Conservation (phyloP, 2,797 vertebrate genomes). For the Ibycter americanus region DNA sequence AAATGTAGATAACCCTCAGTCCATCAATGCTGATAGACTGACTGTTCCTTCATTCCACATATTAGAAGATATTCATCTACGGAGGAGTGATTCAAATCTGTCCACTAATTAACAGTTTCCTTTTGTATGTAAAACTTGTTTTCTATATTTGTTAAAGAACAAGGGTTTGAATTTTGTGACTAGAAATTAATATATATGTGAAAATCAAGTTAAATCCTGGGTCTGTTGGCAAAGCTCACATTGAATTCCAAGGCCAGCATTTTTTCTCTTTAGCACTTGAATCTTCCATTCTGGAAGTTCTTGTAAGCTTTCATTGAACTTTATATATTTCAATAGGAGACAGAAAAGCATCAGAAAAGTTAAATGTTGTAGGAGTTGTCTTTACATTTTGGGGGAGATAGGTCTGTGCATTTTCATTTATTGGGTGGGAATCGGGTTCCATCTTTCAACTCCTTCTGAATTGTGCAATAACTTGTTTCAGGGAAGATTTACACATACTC, state of each 20-base stretch:
- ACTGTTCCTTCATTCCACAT: background rate
- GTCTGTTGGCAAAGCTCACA: background rate
- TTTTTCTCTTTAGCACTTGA: background rate
- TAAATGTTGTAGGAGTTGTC: background rate
- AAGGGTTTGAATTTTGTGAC: background rate
- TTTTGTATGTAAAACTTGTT: background rate
- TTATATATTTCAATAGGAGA: background rate
- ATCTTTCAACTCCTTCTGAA: background rate
- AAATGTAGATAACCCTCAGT: background rate
- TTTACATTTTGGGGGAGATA: background rate
- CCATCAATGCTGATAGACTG: background rate
- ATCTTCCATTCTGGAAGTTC: background rate
- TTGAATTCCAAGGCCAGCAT: background rate
- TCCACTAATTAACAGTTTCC: background rate
- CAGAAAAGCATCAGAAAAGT: background rate
- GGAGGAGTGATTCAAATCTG: background rate
- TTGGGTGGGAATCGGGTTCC: background rate
- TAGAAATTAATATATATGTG: background rate
- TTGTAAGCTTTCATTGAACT: background rate
- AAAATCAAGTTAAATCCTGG: background rate
- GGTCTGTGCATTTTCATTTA: background rate
- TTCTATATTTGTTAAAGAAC: background rate
- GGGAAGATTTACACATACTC: background rate
- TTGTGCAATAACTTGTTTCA: background rate
- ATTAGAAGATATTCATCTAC: background rate